These are phyloP conservation scores for Mythimna ferrago DNA, from an alignment of 2,888 invertebrate genomes.

Conservation along the genomic window DNA sequence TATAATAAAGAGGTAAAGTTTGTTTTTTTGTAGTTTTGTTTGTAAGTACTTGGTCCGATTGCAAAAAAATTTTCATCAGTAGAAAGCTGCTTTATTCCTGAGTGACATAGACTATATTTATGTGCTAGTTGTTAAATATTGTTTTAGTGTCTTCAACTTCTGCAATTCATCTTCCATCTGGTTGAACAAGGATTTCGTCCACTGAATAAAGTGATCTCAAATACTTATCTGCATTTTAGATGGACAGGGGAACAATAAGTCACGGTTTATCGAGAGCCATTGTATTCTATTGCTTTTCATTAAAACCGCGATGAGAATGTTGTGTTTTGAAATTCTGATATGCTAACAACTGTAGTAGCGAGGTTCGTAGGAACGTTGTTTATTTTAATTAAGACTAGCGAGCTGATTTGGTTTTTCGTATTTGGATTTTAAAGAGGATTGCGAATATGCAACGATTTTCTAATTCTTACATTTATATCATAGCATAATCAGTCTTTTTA, in stretches of 20 bases:
- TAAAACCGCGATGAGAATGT: conserved; percentile 11
- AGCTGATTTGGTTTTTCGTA: not conserved
- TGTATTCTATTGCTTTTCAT: conserved; percentile 21
- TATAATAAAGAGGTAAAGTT: too few species aligned
- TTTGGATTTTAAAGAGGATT: not conserved
- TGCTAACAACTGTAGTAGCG: not conserved
- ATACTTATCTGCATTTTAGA: conserved; percentile 29
- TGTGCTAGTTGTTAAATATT: too few species aligned
- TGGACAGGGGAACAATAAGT: conserved; percentile 3
- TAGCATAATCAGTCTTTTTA: too few species aligned
- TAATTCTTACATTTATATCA: too few species aligned
- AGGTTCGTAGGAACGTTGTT: not conserved
- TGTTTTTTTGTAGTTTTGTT: too few species aligned
- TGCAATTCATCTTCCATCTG: not conserved
- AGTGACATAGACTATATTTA: too few species aligned
- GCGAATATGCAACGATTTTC: too few species aligned
- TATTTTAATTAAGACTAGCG: not conserved
- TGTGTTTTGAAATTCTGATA: conserved; percentile 11
- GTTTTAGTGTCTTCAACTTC: conserved; percentile 7
- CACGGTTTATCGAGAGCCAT: conserved; percentile 13
- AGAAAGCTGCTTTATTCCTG: too few species aligned
- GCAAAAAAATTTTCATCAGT: too few species aligned
- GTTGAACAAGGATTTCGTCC: conserved; percentile 12
- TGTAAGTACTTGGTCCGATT: too few species aligned
- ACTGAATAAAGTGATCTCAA: conserved; percentile 42